Evolutionary conservation across 2,888 invertebrate species (phyloP), one percentile per base, ranked within the genome.

Genomic region (Heliothis peltigera): DNA sequence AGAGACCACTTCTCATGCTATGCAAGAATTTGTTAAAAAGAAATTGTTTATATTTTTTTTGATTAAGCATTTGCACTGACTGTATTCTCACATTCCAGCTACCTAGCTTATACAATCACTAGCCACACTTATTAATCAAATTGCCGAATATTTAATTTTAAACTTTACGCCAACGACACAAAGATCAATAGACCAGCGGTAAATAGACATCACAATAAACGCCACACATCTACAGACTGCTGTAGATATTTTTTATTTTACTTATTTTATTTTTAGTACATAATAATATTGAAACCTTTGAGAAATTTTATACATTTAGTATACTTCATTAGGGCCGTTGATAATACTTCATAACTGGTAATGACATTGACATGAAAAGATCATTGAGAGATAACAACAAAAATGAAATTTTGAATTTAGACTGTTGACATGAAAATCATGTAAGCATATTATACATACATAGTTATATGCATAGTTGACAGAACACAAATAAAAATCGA

Each of bases 321-420:
- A 17, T 49, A 39, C 1, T 28, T 28, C 15, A 54, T 69, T 67
- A 69, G 67, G 43, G 62, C 62, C 49, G 63, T 68, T 70, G 15
- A 5, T 39, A 39, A 15, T 39, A n/a, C n/a, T 2, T 15, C 6
- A 39, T 39, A 39, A 5, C 39, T n/a, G 0, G 39, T 39, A n/a
- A 35, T 15, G 4, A 39, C n/a, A n/a, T n/a, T n/a, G n/a, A n/a
- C n/a, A n/a, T 39, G 5, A n/a, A 39, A 15, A n/a, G 15, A n/a
- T n/a, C 4, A 15, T n/a, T 4, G 5, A 3, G 15, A 32, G 3
- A 4, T 39, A 15, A n/a, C 15, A 39, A 39, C 10, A 1, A 39
- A 35, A 15, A 35, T 15, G 5, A 15, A 39, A 4, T 39, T n/a
- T 3, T 35, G 15, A 15, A 15, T 15, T 28, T 28, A 3, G 10